These are phyloP conservation scores for Cheilosia urbana DNA, from an alignment of 2,888 invertebrate species.

Conservation along the genomic window DNA sequence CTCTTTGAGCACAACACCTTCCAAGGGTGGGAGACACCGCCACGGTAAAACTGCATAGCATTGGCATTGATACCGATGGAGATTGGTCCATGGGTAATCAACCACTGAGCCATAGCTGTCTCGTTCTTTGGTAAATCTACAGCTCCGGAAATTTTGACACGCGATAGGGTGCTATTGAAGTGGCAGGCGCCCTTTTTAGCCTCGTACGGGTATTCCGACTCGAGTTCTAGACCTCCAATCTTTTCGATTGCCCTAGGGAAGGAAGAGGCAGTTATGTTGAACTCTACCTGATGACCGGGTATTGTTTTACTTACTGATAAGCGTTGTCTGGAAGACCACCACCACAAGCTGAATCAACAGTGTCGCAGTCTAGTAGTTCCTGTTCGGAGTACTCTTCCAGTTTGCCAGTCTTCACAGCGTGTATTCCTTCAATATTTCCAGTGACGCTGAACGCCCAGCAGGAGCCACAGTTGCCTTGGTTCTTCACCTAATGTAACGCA, in stretches of 20 bases:
- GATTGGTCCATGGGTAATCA: slow-evolving; percentile 94
- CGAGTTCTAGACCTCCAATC: slow-evolving; percentile 95
- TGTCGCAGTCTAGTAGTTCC: slow-evolving; percentile 98
- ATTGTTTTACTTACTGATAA: slow-evolving; percentile 86
- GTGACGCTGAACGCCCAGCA: slow-evolving; percentile 99
- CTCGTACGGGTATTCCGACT: slow-evolving; percentile 96
- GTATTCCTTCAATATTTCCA: slow-evolving; percentile 98
- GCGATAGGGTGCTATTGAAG: slow-evolving; percentile 87
- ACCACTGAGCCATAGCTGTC: slow-evolving; percentile 95
- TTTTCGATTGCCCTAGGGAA: slow-evolving; percentile 90
- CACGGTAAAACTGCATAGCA: slow-evolving; percentile 98
- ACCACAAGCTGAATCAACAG: slow-evolving; percentile 93
- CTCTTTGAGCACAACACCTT: slow-evolving; percentile 90
- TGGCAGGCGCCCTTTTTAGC: slow-evolving; percentile 91
- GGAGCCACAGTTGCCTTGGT: slow-evolving; percentile 95
- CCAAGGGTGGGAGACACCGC: slow-evolving; percentile 97
- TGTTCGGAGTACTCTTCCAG: slow-evolving; percentile 96
- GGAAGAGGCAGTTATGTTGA: slow-evolving; percentile 42
- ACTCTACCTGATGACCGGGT: neutral
- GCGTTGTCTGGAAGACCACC: slow-evolving; percentile 95
- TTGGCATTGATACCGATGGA: slow-evolving; percentile 98
- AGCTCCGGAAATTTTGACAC: slow-evolving; percentile 90
- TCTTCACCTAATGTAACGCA: slow-evolving; percentile 87
- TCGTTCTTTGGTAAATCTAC: slow-evolving; percentile 95
- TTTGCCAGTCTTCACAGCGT: slow-evolving; percentile 91